These are phyloP conservation scores for Myopa testacea DNA, from an alignment of 2,888 invertebrate species.

Conservation along the genomic window DNA sequence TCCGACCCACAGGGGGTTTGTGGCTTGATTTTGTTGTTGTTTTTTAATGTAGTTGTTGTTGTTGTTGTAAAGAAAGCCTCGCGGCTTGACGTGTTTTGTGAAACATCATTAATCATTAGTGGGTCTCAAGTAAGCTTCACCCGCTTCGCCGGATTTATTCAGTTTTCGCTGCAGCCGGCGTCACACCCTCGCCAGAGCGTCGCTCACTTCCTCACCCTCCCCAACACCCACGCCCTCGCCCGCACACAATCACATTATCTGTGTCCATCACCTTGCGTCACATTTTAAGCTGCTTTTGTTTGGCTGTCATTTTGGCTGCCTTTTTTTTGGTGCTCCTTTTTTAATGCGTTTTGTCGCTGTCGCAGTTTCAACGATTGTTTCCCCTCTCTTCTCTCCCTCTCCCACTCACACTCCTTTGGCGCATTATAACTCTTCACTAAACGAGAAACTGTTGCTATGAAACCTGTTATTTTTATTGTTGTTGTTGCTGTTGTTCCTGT, in stretches of 20 bases:
- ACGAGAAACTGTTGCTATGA: no score
- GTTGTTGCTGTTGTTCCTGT: not conserved
- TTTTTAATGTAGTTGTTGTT: no score
- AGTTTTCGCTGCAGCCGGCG: no score
- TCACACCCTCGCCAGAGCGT: not conserved
- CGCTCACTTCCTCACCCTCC: not conserved
- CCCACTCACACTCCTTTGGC: not conserved
- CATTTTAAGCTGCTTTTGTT: slow-evolving; percentile 51
- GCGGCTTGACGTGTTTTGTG: slow-evolving; percentile 12
- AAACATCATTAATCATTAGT: slow-evolving; percentile 31
- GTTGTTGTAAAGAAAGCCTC: not conserved
- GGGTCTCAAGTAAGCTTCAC: slow-evolving; percentile 4
- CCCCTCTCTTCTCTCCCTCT: not conserved
- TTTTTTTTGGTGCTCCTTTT: not conserved
- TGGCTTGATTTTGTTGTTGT: no score
- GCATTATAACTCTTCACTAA: not conserved
- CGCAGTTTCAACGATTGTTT: not conserved
- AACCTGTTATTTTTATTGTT: not conserved
- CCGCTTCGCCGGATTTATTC: not conserved
- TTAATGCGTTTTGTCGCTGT: slow-evolving; percentile 1
- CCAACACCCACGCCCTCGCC: not conserved
- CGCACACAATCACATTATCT: not conserved
- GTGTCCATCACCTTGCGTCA: slow-evolving; percentile 42
- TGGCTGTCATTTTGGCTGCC: slow-evolving; percentile 21
- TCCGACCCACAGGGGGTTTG: no score